These are phyloP conservation scores for Ganaspis sp. DNA, from an alignment of 1,140 invertebrate genomes.

Conservation along the genomic window DNA sequence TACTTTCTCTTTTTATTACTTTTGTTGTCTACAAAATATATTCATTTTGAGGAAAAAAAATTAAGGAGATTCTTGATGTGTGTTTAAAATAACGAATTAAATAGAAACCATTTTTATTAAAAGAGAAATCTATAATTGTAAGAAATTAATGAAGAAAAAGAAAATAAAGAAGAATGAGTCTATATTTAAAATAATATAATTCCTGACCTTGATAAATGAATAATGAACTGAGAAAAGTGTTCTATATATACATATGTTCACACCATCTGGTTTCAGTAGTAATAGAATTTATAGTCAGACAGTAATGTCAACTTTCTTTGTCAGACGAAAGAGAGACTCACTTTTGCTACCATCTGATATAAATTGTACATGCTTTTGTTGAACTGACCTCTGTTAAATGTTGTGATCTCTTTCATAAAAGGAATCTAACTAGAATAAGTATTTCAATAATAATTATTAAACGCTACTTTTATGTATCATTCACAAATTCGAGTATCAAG, in stretches of 20 bases:
- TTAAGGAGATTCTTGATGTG: too few species aligned
- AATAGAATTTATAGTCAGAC: neutral
- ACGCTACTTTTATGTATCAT: too few species aligned
- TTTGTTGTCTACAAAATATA: too few species aligned
- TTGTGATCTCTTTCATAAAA: neutral
- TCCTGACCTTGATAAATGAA: neutral
- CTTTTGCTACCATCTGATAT: neutral
- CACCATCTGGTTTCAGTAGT: neutral
- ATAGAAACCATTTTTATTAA: too few species aligned
- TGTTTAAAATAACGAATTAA: too few species aligned
- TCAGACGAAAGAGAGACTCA: neutral
- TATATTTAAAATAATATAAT: neutral
- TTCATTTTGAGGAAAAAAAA: too few species aligned
- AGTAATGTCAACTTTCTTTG: neutral
- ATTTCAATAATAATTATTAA: too few species aligned
- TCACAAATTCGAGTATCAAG: too few species aligned
- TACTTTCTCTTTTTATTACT: too few species aligned
- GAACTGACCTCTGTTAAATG: neutral
- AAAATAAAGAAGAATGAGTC: neutral
- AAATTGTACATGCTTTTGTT: neutral
- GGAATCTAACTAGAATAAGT: too few species aligned
- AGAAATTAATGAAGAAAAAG: neutral
- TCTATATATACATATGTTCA: neutral
- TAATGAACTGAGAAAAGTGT: neutral
- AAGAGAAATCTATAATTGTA: neutral